Evolutionary conservation across 2,113 vertebrate genomes (phyloP), one percentile per base, ranked within the genome.

Genomic region (Agelaius phoeniceus): DNA sequence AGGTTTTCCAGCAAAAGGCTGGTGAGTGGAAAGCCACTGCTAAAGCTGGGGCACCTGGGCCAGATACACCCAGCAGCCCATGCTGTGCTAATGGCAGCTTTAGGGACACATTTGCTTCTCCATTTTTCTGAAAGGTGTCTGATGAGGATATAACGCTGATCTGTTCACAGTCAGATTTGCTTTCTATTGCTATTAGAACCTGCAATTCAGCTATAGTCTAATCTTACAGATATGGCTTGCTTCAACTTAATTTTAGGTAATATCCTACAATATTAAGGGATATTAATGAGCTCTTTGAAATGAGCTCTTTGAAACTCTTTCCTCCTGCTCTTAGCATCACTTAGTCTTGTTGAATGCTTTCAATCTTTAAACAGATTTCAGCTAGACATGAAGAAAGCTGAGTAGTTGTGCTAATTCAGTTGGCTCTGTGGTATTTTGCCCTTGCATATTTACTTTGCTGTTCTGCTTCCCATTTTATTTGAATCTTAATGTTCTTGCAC

Each of bases 231-330:
- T 88, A 72, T 65, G 28, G 48, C 52, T 86, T 77, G 52, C 75
- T 90, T 91, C 72, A 91, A 55, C 43, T 90, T 93, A 86, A 95
- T 95, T 82, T 80, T 59, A 87, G 63, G 75, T 95, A 92, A 86
- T 96, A 68, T 39, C 39, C n/a, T 86, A 30, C 49, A 65, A 35
- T 86, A 81, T 65, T 84, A 81, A 89, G 48, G 37, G 41, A 61
- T 92, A 86, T 88, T 86, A 93, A 67, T 92, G 49, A 31, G 17
- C 52, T 54, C 52, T 54, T 54, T 54, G 51, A 89, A 90, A 63
- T 0, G 0, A 72, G 44, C 86, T 93, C 83, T 96, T 93, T 92
- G 87, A 92, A 95, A 59, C 41, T 67, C 61, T 90, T 78, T 76
- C 17, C 52, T 93, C 35, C 23, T 86, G 65, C 75, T 95, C 26